phyloP scores from a whole-genome alignment of 1,140 invertebrate genomes.

The Ruditapes philippinarum region DNA sequence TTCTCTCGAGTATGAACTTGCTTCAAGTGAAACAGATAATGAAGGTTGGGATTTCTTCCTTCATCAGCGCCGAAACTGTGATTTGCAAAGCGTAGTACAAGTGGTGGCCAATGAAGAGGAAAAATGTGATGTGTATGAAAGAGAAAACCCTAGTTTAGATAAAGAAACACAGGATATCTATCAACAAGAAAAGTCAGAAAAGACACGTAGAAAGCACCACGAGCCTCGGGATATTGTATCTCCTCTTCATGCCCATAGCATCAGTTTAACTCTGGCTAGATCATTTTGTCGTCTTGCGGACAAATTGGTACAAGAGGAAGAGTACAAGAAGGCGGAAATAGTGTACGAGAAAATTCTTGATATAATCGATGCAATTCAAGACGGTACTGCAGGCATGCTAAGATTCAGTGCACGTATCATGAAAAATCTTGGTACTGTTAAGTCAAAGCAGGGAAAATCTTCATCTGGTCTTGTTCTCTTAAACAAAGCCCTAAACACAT shows the following conservation, averaged over 20 bases:
- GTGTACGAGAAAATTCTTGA: slow-evolving; percentile 82
- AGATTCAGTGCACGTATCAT: slow-evolving; percentile 80
- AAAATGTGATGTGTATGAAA: slow-evolving; percentile 21
- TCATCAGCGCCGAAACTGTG: slow-evolving; percentile 78
- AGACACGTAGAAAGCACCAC: slow-evolving; percentile 59
- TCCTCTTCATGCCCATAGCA: slow-evolving; percentile 80
- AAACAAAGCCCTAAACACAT: slow-evolving; percentile 81
- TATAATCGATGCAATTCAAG: slow-evolving; percentile 82
- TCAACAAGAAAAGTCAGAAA: slow-evolving; percentile 58
- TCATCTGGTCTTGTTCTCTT: slow-evolving; percentile 80
- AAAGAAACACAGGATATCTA: slow-evolving; percentile 62
- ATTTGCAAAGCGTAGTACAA: slow-evolving; percentile 80
- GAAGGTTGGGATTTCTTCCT: slow-evolving; percentile 84
- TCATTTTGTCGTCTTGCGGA: slow-evolving; percentile 79
- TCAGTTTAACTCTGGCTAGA: slow-evolving; percentile 81
- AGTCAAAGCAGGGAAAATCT: slow-evolving; percentile 80
- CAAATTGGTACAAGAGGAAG: slow-evolving; percentile 78
- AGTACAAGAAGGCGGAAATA: slow-evolving; percentile 79
- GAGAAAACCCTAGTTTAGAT: slow-evolving; percentile 46
- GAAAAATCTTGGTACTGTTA: slow-evolving; percentile 83
- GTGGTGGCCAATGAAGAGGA: slow-evolving; percentile 62
- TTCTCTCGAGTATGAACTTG: slow-evolving; percentile 80
- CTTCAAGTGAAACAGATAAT: slow-evolving; percentile 79
- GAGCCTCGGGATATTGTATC: slow-evolving; percentile 78
- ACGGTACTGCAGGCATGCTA: slow-evolving; percentile 80